Evolutionary conservation across 2,888 invertebrate species (phyloP).

Genomic region (Petrolisthes manimaculis): DNA sequence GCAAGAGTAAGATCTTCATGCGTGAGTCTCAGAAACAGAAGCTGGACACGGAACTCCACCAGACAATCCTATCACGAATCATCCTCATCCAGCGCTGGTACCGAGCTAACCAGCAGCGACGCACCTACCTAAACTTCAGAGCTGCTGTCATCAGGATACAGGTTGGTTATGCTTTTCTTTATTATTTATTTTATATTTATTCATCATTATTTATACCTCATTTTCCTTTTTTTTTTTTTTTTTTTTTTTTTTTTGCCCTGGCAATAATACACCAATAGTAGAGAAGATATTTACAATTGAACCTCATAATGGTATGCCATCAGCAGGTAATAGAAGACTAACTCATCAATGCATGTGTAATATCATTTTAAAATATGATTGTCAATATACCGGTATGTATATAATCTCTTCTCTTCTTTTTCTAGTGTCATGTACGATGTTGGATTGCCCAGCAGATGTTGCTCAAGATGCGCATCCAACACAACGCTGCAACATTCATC

Average conservation of each 20-base stretch:
- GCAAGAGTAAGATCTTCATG: conserved; percentile 90
- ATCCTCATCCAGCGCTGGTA: conserved; percentile 93
- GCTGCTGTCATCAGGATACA: conserved; percentile 83
- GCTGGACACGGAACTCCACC: conserved; percentile 90
- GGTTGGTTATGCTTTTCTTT: conserved; percentile 67
- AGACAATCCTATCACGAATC: conserved; percentile 93
- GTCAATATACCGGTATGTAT: no score
- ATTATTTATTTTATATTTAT: no score
- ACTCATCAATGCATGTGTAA: no score
- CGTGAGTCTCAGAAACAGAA: conserved; percentile 94
- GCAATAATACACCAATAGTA: background rate
- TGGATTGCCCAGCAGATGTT: conserved; percentile 75
- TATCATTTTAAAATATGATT: no score
- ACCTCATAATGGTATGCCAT: background rate
- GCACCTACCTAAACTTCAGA: conserved; percentile 81
- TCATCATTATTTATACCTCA: conserved; percentile 66
- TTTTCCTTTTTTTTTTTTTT: background rate
- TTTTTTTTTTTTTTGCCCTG: background rate
- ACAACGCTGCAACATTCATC: conserved; percentile 75
- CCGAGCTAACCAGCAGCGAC: conserved; percentile 82
- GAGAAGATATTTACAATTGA: background rate
- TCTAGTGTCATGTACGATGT: conserved; percentile 79
- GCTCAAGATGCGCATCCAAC: conserved; percentile 69
- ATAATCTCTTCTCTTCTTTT: conserved; percentile 37
- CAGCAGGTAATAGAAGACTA: no score